These are phyloP conservation scores for Cephus pulcher DNA, from an alignment of 2,888 invertebrate species.

Conservation along the genomic window DNA sequence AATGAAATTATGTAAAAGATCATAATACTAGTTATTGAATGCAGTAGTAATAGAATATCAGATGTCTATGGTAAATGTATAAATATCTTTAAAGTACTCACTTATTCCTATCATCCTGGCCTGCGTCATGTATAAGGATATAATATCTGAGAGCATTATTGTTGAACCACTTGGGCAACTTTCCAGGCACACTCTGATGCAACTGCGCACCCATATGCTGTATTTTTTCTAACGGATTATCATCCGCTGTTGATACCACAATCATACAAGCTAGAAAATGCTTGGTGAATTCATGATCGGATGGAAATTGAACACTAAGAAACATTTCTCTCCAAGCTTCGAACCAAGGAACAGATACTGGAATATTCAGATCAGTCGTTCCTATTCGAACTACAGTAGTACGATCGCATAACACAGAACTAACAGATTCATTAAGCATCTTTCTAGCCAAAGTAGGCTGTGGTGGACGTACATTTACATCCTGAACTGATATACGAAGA, in stretches of 20 bases:
- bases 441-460: constrained; percentile 86
- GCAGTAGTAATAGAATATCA: constrained; percentile 31
- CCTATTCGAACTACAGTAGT: constrained; percentile 72
- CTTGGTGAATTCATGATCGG: constrained; percentile 96
- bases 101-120: constrained; percentile 79
- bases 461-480: constrained; percentile 84
- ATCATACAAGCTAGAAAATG: constrained; percentile 88
- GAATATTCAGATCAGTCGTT: constrained; percentile 74
- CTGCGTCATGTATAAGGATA: constrained; percentile 88
- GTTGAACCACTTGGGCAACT: constrained; percentile 86
- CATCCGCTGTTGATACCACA: constrained; percentile 78
- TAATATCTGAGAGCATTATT: constrained; percentile 88
- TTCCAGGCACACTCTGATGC: constrained; percentile 81
- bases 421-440: constrained; percentile 86
- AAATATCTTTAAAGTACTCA: constrained; percentile 66
- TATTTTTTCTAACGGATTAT: constrained; percentile 85
- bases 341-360: constrained; percentile 91
- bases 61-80: constrained; percentile 33
- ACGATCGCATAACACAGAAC: constrained; percentile 71
- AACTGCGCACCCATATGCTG: constrained; percentile 83
- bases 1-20: constrained; percentile 7
- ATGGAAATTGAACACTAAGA: constrained; percentile 86
- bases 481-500: constrained; percentile 82
- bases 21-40: constrained; percentile 1
- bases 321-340: constrained; percentile 95